Evolutionary conservation across 2,888 invertebrate genomes (phyloP).

Genomic region (Calameuta filiformis): DNA sequence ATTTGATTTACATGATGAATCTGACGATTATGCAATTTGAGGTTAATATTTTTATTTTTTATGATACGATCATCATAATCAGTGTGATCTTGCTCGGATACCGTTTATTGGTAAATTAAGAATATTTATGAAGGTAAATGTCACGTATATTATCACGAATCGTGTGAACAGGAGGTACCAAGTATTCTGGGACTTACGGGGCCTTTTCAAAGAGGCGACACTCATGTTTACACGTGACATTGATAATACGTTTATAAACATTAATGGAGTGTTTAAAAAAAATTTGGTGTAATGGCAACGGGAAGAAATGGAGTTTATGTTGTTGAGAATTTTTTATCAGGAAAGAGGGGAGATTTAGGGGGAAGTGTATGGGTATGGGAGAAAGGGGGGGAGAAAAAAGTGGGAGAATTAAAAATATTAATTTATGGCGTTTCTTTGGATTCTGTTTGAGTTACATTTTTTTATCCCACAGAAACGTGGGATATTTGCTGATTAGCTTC

Average conservation of each 20-base stretch:
- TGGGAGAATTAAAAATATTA: neutral
- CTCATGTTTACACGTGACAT: neutral
- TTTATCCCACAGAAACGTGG: neutral
- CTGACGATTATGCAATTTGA: neutral
- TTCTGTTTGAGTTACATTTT: neutral
- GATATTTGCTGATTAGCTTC: neutral
- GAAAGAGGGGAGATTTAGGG: neutral
- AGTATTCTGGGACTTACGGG: neutral
- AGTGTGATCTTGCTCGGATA: neutral
- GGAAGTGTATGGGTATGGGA: neutral
- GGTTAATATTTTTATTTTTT: neutral
- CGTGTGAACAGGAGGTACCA: neutral
- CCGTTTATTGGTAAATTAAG: neutral
- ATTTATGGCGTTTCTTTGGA: neutral
- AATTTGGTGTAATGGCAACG: neutral
- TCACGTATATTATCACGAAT: neutral
- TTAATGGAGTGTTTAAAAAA: neutral
- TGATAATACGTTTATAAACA: neutral
- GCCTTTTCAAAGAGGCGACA: neutral
- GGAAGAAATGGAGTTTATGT: neutral
- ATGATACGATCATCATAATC: neutral
- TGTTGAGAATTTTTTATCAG: neutral
- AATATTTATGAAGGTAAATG: neutral
- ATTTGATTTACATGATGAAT: neutral
- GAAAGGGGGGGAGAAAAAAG: neutral